phyloP scores from a whole-genome alignment of 2,113 vertebrate genomes.

The Phrynosoma platyrhinos region DNA sequence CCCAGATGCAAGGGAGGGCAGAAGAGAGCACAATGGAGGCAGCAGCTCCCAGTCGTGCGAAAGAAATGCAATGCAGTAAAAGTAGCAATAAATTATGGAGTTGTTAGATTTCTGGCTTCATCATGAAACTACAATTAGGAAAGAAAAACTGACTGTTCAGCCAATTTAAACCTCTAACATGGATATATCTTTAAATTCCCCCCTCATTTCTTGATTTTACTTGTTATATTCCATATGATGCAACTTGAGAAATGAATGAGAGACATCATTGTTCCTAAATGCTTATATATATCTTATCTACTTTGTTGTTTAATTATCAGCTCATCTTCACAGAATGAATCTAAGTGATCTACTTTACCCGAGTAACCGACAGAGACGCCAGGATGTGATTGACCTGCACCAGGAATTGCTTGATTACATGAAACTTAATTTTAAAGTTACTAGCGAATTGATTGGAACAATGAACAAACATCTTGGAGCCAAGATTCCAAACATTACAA shows the following conservation, averaged over 20 bases:
- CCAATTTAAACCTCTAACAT: background rate
- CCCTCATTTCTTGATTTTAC: conserved; percentile 4
- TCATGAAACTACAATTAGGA: background rate
- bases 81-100: too few species aligned
- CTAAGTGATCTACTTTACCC: conserved; percentile 79
- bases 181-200: background rate
- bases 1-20: too few species aligned
- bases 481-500: conserved; percentile 65
- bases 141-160: background rate
- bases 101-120: background rate
- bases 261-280: background rate
- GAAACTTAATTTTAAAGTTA: conserved; percentile 73
- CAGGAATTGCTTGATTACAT: conserved; percentile 76
- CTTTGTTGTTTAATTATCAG: conserved; percentile 58
- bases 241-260: conserved; percentile 11
- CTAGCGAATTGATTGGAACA: conserved; percentile 73
- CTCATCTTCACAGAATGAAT: conserved; percentile 69
- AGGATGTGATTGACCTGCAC: conserved; percentile 76
- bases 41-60: too few species aligned
- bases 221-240: conserved; percentile 9
- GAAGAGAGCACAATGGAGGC: background rate
- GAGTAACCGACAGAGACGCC: conserved; percentile 76
- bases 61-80: too few species aligned
- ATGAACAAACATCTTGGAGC: conserved; percentile 77
- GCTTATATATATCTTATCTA: conserved; percentile 27